Conservation (phyloP, 2,113 vertebrate species). For the Neopipo cinnamomea region DNA sequence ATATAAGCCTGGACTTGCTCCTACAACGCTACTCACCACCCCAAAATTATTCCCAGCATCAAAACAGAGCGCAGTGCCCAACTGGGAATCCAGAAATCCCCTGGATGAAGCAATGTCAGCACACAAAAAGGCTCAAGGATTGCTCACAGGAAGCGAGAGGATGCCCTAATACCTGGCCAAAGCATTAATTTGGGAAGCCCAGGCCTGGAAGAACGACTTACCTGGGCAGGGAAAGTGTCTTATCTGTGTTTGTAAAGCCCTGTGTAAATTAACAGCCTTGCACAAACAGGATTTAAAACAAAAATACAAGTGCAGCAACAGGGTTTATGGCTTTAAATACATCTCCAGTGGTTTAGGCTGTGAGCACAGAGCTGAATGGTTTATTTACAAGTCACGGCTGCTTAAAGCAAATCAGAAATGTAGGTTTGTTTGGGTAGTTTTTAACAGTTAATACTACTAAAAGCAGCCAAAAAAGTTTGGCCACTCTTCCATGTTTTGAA, state of each 20-base stretch:
- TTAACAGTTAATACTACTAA: not conserved
- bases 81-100: not conserved
- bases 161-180: not conserved
- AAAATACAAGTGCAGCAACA: not conserved
- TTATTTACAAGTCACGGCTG: not conserved
- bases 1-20: not conserved
- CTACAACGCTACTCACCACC: not conserved
- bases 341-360: not conserved
- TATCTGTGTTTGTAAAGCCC: not conserved
- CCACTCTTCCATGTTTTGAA: not conserved
- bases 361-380: not conserved
- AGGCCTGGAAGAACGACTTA: not conserved
- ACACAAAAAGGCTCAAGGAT: not conserved
- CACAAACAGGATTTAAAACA: conserved; percentile 14
- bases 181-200: not conserved
- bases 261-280: conserved; percentile 5
- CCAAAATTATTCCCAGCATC: not conserved
- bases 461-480: not conserved
- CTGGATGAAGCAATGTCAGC: not conserved
- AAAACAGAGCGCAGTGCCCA: not conserved
- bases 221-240: not conserved
- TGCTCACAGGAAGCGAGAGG: not conserved
- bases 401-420: not conserved
- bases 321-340: not conserved
- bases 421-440: not conserved